Base-by-base conservation (phyloP, 1,140 invertebrate species). In the Bombus pyrosoma region DNA sequence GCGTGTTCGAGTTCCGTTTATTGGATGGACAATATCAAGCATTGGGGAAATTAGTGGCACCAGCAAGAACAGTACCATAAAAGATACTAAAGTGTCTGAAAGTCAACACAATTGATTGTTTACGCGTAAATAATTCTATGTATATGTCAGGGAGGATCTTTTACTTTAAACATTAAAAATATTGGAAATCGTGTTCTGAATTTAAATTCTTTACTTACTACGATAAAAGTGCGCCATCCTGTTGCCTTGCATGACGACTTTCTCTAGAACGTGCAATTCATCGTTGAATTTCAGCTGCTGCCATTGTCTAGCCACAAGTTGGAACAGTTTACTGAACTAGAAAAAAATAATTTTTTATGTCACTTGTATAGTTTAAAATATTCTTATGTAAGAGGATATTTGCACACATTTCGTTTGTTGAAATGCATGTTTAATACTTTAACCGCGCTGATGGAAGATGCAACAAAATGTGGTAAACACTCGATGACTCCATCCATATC, bases 1-100 rank as follows among this genome's bases (percentile, higher is more conserved):
- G 0, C 62, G 62, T n/a, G 32, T 43, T 47, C 77, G 62, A n/a
- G 77, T 79, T 10, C 47, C 64, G 10, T 79, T 79, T 34, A 79
- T 6, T 9, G 77, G 77, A 0, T 37, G 32, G 1, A 79, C 9
- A 6, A 68, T 37, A 32, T 79, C 77, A 13, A 79, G 28, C 0
- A 68, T 3, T 5, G 41, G 41, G 18, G 32, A 28, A 47, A n/a
- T 9, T 18, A 79, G 8, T 6, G 77, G 57, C 4, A 43, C 25
- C 10, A 28, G 0, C 0, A 79, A 22, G 22, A 68, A 79, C 43
- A 69, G 12, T 12, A 10, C 3, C 32, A 25, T 10, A 28, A 39
- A 39, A 3, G 22, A n/a, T n/a, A 72, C 0, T 28, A 69, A 39
- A 4, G 68, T 72, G 13, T 18, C 28, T 72, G 39, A 15, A 41